These are phyloP conservation scores for Drosophila anomelani DNA, from an alignment of 2,888 invertebrate species.

Conservation along the genomic window DNA sequence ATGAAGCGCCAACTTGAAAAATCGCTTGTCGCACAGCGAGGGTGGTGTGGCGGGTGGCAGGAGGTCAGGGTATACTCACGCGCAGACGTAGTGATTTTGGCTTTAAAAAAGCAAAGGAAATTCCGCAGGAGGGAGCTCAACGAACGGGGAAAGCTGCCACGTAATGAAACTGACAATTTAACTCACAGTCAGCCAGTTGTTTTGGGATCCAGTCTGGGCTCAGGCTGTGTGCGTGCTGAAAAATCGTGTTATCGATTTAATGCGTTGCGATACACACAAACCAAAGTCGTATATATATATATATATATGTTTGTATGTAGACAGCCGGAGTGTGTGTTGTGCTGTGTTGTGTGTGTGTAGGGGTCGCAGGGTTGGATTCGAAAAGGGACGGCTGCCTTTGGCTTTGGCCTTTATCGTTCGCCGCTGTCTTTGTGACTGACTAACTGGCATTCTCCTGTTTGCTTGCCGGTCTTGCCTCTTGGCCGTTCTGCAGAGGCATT, in stretches of 20 bases:
- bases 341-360: neutral
- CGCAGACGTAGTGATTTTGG: constrained; percentile 76
- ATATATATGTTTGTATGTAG: neutral
- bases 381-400: constrained; percentile 42
- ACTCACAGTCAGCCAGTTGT: constrained; percentile 62
- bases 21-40: constrained; percentile 74
- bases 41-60: constrained; percentile 9
- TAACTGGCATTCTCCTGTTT: constrained; percentile 66
- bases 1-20: constrained; percentile 77
- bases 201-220: constrained; percentile 36
- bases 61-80: constrained; percentile 41
- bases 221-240: constrained; percentile 70
- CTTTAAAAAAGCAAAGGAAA: constrained; percentile 53
- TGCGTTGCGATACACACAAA: constrained; percentile 51
- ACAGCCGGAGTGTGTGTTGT: constrained; percentile 4
- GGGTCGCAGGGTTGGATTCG: constrained; percentile 55
- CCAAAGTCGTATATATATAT: neutral
- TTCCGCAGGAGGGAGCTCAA: constrained; percentile 7
- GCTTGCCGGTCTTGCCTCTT: constrained; percentile 50
- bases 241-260: constrained; percentile 81
- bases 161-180: constrained; percentile 81
- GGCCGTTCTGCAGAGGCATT: constrained; percentile 61
- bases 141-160: constrained; percentile 54
- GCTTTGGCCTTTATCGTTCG: constrained; percentile 57
- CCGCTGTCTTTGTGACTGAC: constrained; percentile 58